Base-by-base conservation (phyloP, 2,113 vertebrate species). In the Chlamydotis undulata region DNA sequence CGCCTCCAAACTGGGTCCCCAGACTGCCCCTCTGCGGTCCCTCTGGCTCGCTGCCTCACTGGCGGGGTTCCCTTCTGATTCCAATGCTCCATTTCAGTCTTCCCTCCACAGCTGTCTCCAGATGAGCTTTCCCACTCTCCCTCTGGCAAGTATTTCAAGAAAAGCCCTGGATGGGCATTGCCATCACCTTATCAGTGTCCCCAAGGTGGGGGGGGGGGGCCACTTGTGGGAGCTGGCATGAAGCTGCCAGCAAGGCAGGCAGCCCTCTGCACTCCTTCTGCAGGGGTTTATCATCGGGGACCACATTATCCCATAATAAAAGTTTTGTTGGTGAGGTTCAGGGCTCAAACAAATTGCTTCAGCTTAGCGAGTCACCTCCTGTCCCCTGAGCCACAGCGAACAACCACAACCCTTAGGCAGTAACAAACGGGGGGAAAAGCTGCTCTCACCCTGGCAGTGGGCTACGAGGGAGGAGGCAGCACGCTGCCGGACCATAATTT, bases 41-140 rank as follows among this genome's bases (percentile, higher is more conserved):
- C 22, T n/a, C 73, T 33, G 37, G 14, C 10, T 89, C 12, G 13
- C 12, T 2, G 1, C 26, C 23, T 18, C 26, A 29, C 31, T 19
- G 2, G 3, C 1, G 3, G 65, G 22, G 52, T 2, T 73, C 43
- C 28, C 24, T 83, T 35, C 45, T 71, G 65, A 55, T 26, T 33
- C 12, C 4, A 31, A 17, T 0, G 1, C 37, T 31, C 11, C 0
- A 0, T 33, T 81, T 50, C 39, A 19, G 43, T 26, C n/a, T 49
- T 37, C 11, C 15, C n/a, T 67, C 64, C 31, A 1, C 2, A 37
- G 19, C 4, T 14, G 4, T 19, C 47, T 31, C 61, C 26, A 39
- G 35, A 31, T 19, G 10, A 79, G 25, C 69, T 31, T 43, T 57
- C 28, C 12, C 29, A 26, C 52, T 64, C 25, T 74, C 15, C 12